Evolutionary conservation across 2,113 vertebrate genomes (phyloP).

Genomic region (Anoura caudifer): DNA sequence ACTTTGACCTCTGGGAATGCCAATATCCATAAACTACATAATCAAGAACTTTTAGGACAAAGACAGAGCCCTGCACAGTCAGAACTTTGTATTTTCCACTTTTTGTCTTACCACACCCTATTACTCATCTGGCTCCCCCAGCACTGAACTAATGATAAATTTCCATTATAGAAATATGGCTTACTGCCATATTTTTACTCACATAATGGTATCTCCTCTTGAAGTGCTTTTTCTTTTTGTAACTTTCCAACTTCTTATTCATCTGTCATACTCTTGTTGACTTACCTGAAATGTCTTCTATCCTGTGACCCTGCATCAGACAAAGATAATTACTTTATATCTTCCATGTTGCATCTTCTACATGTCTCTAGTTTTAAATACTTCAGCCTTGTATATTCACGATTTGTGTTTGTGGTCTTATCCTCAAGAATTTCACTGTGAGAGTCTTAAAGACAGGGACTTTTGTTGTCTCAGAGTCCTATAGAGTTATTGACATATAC

Average conservation of each 20-base stretch:
- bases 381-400: conserved; percentile 2
- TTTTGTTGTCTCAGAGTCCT: conserved; percentile 1
- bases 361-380: conserved; percentile 9
- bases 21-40: neutral
- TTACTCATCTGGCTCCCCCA: neutral
- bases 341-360: neutral
- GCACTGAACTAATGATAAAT: conserved; percentile 7
- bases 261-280: conserved; percentile 7
- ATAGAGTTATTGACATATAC: neutral
- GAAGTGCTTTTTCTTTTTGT: neutral
- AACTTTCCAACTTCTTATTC: neutral
- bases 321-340: conserved; percentile 29
- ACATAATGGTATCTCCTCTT: conserved; percentile 1
- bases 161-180: neutral
- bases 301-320: neutral
- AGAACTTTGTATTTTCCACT: conserved; percentile 22
- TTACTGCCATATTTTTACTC: neutral
- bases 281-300: neutral
- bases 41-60: neutral
- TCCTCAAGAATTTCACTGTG: neutral
- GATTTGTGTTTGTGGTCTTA: neutral
- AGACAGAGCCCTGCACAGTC: neutral
- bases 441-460: neutral
- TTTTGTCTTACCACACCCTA: neutral
- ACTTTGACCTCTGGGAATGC: neutral